These are phyloP conservation scores for Macrosiphum euphorbiae DNA, from an alignment of 2,888 invertebrate species.

Conservation along the genomic window DNA sequence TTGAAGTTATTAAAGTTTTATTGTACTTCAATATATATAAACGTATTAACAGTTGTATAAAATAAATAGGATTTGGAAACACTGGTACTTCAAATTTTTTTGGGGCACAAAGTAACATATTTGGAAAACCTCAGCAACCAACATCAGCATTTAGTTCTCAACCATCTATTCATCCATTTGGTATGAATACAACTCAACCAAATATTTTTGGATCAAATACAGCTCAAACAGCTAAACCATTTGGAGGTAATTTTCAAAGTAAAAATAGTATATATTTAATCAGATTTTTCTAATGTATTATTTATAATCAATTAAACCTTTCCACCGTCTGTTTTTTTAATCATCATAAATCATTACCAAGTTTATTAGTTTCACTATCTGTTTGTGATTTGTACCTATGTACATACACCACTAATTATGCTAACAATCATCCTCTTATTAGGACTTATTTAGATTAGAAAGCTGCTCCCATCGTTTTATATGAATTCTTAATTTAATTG, in stretches of 20 bases:
- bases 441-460: background rate
- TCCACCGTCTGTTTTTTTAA: background rate
- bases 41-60: background rate
- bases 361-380: background rate
- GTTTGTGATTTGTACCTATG: background rate
- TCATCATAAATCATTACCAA: background rate
- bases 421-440: background rate
- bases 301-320: background rate
- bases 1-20: too few relatives aligned
- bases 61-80: constrained; percentile 71
- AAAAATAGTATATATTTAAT: background rate
- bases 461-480: background rate
- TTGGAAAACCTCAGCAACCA: constrained; percentile 76
- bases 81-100: constrained; percentile 72
- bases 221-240: constrained; percentile 70
- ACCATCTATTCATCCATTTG: constrained; percentile 72
- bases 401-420: background rate
- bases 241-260: constrained; percentile 70
- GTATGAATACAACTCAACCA: constrained; percentile 71
- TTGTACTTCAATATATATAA: background rate
- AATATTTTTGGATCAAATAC: constrained; percentile 72
- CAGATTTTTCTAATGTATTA: background rate
- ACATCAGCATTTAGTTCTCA: constrained; percentile 74
- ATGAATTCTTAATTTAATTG: background rate
- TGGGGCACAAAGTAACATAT: constrained; percentile 75